A percentile compares a stretch with the other conserved stretches of the same genome.
Conservation (phyloP, 2,113 vertebrate genomes). For the Coturnix japonica region DNA sequence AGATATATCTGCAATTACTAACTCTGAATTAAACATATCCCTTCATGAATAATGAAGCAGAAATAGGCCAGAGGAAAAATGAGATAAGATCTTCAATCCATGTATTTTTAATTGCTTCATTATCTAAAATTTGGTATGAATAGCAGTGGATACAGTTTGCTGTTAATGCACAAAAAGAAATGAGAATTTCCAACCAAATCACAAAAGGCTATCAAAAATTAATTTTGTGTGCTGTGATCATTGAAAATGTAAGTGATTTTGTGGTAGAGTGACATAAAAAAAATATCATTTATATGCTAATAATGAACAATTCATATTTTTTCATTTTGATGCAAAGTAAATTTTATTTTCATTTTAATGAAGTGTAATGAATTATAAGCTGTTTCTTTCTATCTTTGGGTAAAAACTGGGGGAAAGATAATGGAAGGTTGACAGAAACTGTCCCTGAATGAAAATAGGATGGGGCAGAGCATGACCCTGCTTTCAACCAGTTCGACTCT, state of each 20-base stretch:
- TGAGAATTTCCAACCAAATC: conserved; percentile 84
- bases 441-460: background rate
- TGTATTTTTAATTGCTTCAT: conserved; percentile 90
- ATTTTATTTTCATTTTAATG: conserved; percentile 84
- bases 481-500: background rate
- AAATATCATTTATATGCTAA: conserved; percentile 89
- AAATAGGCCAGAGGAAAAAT: conserved; percentile 82
- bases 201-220: conserved; percentile 89
- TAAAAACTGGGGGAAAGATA: conserved; percentile 64
- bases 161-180: conserved; percentile 83
- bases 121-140: conserved; percentile 85
- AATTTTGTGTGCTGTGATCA: conserved; percentile 86
- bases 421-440: conserved; percentile 36
- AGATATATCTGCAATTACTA: conserved; percentile 84
- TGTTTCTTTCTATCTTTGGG: conserved; percentile 69
- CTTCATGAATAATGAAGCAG: conserved; percentile 85
- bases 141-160: conserved; percentile 81
- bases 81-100: conserved; percentile 86
- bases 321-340: conserved; percentile 83
- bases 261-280: conserved; percentile 80
- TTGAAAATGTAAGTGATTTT: conserved; percentile 84
- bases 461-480: background rate
- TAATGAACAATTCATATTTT: conserved; percentile 78
- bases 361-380: conserved; percentile 80
- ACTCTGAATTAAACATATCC: conserved; percentile 85